phyloP scores from a whole-genome alignment of 1,140 invertebrate genomes.

The Apis dorsata region DNA sequence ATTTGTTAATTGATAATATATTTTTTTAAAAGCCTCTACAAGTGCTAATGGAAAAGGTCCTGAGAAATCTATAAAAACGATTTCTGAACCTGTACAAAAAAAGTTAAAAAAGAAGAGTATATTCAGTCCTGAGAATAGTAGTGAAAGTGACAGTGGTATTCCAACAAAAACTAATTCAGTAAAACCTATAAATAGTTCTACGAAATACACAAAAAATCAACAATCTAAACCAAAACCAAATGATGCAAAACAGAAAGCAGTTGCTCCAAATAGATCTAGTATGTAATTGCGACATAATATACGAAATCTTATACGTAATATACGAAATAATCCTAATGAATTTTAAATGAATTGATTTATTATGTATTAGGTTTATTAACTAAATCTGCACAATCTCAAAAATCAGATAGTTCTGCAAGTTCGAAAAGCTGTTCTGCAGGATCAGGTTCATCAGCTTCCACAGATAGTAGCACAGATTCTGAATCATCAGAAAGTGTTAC shows the following conservation, averaged over 20 bases:
- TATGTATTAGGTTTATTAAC: conserved; percentile 52
- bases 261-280: conserved; percentile 71
- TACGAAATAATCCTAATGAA: background rate
- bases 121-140: conserved; percentile 90
- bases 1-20: conserved; percentile 4
- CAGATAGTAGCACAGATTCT: conserved; percentile 78
- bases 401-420: conserved; percentile 78
- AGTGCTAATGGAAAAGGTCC: conserved; percentile 64
- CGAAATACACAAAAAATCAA: conserved; percentile 69
- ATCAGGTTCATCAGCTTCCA: conserved; percentile 76
- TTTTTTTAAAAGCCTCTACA: conserved; percentile 47
- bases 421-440: conserved; percentile 76
- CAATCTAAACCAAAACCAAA: conserved; percentile 71
- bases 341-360: background rate
- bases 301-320: background rate
- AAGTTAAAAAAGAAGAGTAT: conserved; percentile 89
- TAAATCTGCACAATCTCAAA: conserved; percentile 63
- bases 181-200: conserved; percentile 66
- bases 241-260: conserved; percentile 70
- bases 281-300: conserved; percentile 34
- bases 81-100: conserved; percentile 77
- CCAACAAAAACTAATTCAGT: conserved; percentile 69
- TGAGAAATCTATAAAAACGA: conserved; percentile 74
- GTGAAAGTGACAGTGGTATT: conserved; percentile 83
- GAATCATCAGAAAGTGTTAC: conserved; percentile 78